Evolutionary conservation across 2,797 vertebrate genomes (phyloP).

Genomic region (Tokudaia tokunoshimensis): DNA sequence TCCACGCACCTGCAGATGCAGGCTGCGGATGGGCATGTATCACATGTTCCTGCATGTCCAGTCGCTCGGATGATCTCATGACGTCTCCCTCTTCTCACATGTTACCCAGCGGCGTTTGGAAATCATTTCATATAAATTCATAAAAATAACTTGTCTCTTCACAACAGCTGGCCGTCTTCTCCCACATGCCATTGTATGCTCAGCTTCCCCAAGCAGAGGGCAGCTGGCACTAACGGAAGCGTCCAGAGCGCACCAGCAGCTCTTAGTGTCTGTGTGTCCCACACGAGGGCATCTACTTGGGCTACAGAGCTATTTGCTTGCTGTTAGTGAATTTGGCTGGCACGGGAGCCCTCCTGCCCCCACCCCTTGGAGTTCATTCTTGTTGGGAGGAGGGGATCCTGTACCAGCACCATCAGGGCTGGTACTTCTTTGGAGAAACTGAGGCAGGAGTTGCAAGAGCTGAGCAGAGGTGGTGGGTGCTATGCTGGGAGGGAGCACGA

Average conservation of each 20-base stretch:
- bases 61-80: too few species aligned
- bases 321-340: background rate
- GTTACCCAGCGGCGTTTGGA: background rate
- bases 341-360: fast-evolving
- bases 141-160: background rate
- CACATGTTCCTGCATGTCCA: background rate
- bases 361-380: too few species aligned
- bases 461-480: background rate
- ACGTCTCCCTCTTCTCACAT: too few species aligned
- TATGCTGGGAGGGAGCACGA: background rate
- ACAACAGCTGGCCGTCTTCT: background rate
- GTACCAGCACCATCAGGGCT: background rate
- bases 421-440: background rate
- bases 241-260: background rate
- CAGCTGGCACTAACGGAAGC: background rate
- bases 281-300: background rate
- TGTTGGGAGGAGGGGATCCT: background rate
- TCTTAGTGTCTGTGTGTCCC: background rate
- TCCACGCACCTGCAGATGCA: too few species aligned
- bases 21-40: fast-evolving
- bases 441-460: background rate
- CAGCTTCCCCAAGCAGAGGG: background rate
- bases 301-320: background rate
- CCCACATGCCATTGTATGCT: background rate
- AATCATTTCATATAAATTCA: background rate